Base-by-base conservation (phyloP, 2,113 vertebrate genomes). In the Nettapus auritus region DNA sequence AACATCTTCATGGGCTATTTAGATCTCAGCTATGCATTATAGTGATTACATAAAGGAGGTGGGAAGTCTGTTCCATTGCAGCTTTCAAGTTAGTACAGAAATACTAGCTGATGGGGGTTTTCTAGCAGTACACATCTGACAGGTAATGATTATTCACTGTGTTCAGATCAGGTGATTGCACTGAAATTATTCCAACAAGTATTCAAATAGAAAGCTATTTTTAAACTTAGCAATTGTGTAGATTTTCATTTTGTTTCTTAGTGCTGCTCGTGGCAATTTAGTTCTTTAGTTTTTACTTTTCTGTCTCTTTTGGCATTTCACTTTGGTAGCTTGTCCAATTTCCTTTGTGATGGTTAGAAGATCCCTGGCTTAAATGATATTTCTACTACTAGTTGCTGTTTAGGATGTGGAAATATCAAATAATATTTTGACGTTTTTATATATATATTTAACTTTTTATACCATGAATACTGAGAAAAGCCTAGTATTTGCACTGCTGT, bases 401-500 rank as follows among this genome's bases (percentile, higher is more conserved):
- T 53, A 23, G 69, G 26, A 21, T 9, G 2, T 29, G 36, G 34
- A 71, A 71, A 71, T 53, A 53, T 31, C 48, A 71, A 52, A 14
- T 36, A 50, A 28, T 14, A 38, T 25, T 53, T 38, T 29, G n/a
- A 10, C 12, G 38, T 40, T 34, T 22, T 20, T 40, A 36, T 28
- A n/a, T n/a, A n/a, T n/a, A n/a, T n/a, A n/a, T n/a, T n/a, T 31
- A 62, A 40, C 18, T 25, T 69, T 18, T 14, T 4, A 2, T 8
- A 22, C 33, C 8, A 42, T 42, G 21, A 82, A 33, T 64, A 38
- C 29, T 67, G 46, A 88, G 69, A 73, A 67, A 12, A n/a, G 5
- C 20, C 7, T 28, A 9, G 4, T 19, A 38, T 2, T 3, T 66
- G 40, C 2, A 1, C 11, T 50, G 17, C 26, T 53, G 0, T 53